Evolutionary conservation across 2,888 invertebrate species (phyloP).

Genomic region (Callosobruchus maculatus): DNA sequence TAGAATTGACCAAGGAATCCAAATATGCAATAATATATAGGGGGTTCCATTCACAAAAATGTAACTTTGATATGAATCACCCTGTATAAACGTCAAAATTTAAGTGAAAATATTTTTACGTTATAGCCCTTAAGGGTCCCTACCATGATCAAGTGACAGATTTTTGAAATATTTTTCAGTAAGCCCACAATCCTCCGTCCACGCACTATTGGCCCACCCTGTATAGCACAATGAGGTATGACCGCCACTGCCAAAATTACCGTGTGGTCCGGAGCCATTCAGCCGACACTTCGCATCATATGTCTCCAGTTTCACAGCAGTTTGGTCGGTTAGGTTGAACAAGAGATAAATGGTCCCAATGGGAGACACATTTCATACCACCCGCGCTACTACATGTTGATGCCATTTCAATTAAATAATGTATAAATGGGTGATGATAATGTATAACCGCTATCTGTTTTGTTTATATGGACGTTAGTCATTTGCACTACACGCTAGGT

Average conservation of each 20-base stretch:
- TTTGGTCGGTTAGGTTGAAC: neutral
- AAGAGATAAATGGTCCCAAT: neutral
- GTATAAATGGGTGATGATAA: neutral
- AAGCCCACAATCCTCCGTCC: no score
- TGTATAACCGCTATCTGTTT: neutral
- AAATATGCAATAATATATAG: no score
- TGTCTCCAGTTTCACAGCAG: neutral
- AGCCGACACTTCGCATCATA: neutral
- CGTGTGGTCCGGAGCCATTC: neutral
- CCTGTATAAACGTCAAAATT: no score
- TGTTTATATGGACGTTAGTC: neutral
- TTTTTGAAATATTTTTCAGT: no score
- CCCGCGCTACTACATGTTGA: neutral
- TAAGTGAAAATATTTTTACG: no score
- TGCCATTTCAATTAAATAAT: neutral
- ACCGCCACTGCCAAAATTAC: neutral
- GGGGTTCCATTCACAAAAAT: no score
- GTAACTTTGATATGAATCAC: no score
- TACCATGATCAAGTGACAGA: no score
- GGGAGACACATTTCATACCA: neutral
- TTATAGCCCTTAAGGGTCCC: no score
- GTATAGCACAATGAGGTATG: neutral
- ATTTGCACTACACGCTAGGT: neutral
- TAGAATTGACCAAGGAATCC: no score
- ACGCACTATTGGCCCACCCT: no score